Evolutionary conservation across 2,797 vertebrate genomes (phyloP), one percentile per base, ranked within the genome.

Genomic region (Labeo calbasu): DNA sequence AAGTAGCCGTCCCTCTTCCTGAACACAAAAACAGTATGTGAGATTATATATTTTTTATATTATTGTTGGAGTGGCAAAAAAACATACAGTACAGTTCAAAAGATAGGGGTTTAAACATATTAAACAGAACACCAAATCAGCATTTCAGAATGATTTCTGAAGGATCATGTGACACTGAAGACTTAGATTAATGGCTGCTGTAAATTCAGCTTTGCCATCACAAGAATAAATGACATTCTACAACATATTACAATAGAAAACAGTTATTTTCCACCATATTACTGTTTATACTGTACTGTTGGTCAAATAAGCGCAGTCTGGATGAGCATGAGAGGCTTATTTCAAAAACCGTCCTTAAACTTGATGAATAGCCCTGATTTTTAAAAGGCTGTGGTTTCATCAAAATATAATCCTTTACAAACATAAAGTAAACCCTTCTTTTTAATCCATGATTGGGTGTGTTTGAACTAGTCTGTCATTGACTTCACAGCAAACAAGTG

Each of bases 1-100:
- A 94, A 25, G 89, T 85, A 19, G 87, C 88, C 51, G 86, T 86
- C 71, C 91, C 91, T 93, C 95, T 92, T 86, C 94, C 97, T 97
- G 90, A 79, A 90, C 87, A 85, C 81, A 86, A 15, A 73, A 3
- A 4, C 15, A 66, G 3, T 0, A 66, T 8, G 43, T 5, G 0
- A 48, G n/a, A 19, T 76, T 25, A 57, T 4, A 36, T 36, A 36
- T 36, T 36, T 36, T 32, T 36, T 36, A 36, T 5, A 77, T 61
- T 25, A 17, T 11, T 59, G 32, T 43, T 46, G 8, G 14, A 28
- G 15, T n/a, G 21, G 36, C 36, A 69, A n/a, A 5, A 65, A 19
- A 66, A 65, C 25, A 63, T 14, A 21, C 17, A 68, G 10, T 28
- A 25, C 3, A 3, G 4, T 50, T 50, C 23, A 72, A 50, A 50